Conservation (phyloP, 2,113 vertebrate genomes). For the Pimephales promelas region DNA sequence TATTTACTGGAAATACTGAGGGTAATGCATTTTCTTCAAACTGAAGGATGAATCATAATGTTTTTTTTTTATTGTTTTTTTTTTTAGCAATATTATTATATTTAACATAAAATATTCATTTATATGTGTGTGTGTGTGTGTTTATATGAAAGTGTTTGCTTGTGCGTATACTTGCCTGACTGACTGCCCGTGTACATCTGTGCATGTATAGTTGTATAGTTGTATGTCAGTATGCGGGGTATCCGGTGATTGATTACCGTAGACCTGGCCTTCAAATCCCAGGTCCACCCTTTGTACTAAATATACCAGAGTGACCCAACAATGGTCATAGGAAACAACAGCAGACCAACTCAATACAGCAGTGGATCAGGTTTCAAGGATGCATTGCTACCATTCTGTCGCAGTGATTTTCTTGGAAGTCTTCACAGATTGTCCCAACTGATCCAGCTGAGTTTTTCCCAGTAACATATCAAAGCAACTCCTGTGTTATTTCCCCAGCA, state of each 20-base stretch:
- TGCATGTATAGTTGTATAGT: not conserved
- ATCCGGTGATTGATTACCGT: slow-evolving; percentile 73
- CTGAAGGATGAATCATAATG: too few species aligned
- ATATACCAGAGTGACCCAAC: slow-evolving; percentile 65
- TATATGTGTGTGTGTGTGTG: not conserved
- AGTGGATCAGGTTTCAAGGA: slow-evolving; percentile 44
- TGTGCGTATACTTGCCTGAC: not conserved
- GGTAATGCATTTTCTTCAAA: not conserved
- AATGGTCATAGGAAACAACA: slow-evolving; percentile 48
- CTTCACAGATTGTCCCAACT: slow-evolving; percentile 24
- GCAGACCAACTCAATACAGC: slow-evolving; percentile 42
- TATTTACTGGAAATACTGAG: not conserved
- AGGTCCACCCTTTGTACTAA: slow-evolving; percentile 63
- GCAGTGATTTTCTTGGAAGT: slow-evolving; percentile 34
- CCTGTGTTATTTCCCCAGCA: slow-evolving; percentile 32
- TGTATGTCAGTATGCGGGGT: slow-evolving; percentile 56
- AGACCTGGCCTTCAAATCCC: slow-evolving; percentile 71
- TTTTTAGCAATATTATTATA: not conserved
- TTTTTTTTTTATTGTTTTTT: too few species aligned
- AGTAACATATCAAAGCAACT: slow-evolving; percentile 33
- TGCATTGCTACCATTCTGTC: slow-evolving; percentile 29
- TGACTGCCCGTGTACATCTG: not conserved
- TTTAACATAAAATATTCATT: not conserved
- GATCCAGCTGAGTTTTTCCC: slow-evolving; percentile 20
- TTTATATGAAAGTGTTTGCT: not conserved